Conservation (phyloP, 2,888 invertebrate genomes). For the Onthophagus sagittarius region DNA sequence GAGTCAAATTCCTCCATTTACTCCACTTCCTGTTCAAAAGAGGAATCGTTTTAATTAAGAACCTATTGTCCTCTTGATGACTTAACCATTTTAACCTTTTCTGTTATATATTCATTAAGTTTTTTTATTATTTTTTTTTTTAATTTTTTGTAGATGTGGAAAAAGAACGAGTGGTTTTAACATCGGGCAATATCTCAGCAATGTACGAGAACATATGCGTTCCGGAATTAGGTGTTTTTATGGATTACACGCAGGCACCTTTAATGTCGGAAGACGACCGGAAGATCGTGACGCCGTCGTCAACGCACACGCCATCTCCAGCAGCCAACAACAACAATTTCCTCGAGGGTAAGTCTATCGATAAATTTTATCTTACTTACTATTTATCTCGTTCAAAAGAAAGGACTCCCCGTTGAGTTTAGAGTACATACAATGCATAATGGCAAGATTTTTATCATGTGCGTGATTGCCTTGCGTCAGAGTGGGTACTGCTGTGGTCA, state of each 20-base stretch:
- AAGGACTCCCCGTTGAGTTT: not conserved
- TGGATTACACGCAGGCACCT: slow-evolving; percentile 52
- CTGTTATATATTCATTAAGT: not conserved
- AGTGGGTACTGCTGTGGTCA: not conserved
- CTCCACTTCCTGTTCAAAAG: not conserved
- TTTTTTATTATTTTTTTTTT: slow-evolving; percentile 16
- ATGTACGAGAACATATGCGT: slow-evolving; percentile 80
- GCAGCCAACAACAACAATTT: slow-evolving; percentile 45
- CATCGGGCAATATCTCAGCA: slow-evolving; percentile 57
- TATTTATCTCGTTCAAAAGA: not conserved
- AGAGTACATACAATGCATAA: not conserved
- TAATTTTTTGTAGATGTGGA: slow-evolving; percentile 64
- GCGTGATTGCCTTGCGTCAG: slow-evolving; percentile 1
- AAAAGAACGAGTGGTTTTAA: slow-evolving; percentile 69
- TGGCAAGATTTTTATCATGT: not conserved
- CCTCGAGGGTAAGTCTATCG: slow-evolving; percentile 56
- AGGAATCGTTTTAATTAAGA: not conserved
- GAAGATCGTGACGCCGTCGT: slow-evolving; percentile 47
- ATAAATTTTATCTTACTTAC: not conserved
- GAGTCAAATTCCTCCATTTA: slow-evolving; percentile 33
- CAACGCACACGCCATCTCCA: slow-evolving; percentile 48
- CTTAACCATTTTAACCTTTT: not conserved
- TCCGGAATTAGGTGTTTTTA: slow-evolving; percentile 69
- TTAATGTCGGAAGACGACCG: slow-evolving; percentile 46
- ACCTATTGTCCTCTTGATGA: not conserved